These are phyloP conservation scores for Discoglossus pictus DNA, from an alignment of 2,797 vertebrate species.

Conservation along the genomic window DNA sequence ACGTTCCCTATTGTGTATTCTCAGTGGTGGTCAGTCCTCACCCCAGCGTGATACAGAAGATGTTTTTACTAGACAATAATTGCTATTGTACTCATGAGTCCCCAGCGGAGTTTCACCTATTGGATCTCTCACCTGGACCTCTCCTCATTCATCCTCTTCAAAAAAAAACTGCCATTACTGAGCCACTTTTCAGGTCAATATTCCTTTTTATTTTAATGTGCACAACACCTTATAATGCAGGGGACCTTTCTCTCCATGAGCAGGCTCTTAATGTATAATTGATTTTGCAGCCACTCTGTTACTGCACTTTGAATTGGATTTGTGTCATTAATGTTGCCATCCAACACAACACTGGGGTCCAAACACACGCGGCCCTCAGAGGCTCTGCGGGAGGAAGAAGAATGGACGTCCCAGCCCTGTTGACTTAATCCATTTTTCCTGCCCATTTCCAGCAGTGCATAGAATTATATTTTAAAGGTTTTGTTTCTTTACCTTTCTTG, in stretches of 20 bases:
- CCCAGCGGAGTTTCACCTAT: neutral
- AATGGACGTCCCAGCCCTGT: neutral
- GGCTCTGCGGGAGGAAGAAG: slow-evolving; percentile 8
- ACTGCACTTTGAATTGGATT: slow-evolving; percentile 33
- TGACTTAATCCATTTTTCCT: slow-evolving; percentile 5
- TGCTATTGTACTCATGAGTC: neutral
- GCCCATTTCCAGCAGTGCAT: neutral
- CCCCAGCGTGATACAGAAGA: too few species aligned
- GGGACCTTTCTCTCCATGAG: slow-evolving; percentile 4
- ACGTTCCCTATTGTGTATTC: too few species aligned
- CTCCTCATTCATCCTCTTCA: neutral
- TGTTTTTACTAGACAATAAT: too few species aligned
- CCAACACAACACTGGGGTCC: neutral
- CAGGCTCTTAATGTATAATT: slow-evolving; percentile 41
- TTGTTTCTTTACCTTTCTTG: neutral
- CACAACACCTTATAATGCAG: slow-evolving; percentile 1
- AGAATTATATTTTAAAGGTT: neutral
- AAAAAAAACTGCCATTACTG: slow-evolving; percentile 5
- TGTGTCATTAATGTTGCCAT: slow-evolving; percentile 18
- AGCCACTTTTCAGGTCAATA: slow-evolving; percentile 35
- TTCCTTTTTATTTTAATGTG: slow-evolving; percentile 14
- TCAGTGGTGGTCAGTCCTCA: too few species aligned
- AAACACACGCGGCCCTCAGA: neutral
- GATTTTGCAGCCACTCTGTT: slow-evolving; percentile 34
- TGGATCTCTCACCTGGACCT: slow-evolving; percentile 3